A percentile compares a stretch with the other conserved stretches of the same genome.
phyloP scores from a whole-genome alignment of 2,888 invertebrate genomes.

The Spicauda simplicius region DNA sequence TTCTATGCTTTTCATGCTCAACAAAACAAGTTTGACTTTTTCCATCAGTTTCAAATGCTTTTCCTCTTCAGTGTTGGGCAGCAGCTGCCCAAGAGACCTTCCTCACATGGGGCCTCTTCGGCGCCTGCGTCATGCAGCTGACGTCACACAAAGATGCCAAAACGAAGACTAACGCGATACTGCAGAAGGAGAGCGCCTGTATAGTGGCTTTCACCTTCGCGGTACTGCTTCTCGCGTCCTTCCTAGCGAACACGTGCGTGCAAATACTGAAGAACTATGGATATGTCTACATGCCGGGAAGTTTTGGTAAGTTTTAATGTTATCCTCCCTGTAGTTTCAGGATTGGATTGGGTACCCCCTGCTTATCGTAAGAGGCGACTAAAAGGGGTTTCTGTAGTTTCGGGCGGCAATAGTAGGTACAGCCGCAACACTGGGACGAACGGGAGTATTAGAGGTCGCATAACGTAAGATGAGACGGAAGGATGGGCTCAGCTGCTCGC shows the following conservation, averaged over 20 bases:
- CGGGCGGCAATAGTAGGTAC: too few species aligned
- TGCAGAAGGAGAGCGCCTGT: conserved; percentile 80
- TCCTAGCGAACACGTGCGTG: conserved; percentile 93
- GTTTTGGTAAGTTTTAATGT: conserved; percentile 88
- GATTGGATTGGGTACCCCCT: too few species aligned
- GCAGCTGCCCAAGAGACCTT: conserved; percentile 95
- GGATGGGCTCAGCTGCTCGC: too few species aligned
- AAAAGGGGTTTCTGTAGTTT: too few species aligned
- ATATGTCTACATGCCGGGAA: conserved; percentile 91
- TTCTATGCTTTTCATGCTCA: too few species aligned
- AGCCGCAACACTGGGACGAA: too few species aligned
- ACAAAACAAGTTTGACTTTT: too few species aligned
- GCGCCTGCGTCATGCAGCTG: conserved; percentile 92
- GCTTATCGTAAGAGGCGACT: too few species aligned
- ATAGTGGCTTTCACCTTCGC: conserved; percentile 87
- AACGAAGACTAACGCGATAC: conserved; percentile 76
- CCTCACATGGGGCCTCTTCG: conserved; percentile 94
- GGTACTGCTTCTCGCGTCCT: conserved; percentile 89
- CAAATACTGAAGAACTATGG: conserved; percentile 90
- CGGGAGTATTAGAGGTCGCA: too few species aligned
- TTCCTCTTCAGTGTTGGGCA: conserved; percentile 89
- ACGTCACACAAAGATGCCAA: conserved; percentile 90
- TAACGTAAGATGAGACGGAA: too few species aligned
- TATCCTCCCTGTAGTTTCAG: too few species aligned
- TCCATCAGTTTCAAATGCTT: too few species aligned